phyloP scores from a whole-genome alignment of 2,113 vertebrate species.

The Mastomys natalensis region DNA sequence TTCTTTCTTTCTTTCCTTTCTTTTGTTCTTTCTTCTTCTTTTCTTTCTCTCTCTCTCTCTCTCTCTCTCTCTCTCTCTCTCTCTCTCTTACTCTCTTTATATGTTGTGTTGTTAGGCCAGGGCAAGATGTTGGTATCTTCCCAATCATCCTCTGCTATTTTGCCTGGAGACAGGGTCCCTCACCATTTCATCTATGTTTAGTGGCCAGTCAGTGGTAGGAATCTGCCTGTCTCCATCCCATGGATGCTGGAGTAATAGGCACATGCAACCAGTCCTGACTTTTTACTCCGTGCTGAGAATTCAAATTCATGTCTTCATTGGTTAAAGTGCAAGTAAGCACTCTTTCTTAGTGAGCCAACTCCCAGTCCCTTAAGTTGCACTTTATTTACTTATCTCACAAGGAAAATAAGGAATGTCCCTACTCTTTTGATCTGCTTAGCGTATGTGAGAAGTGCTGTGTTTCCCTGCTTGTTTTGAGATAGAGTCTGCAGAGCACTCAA shows the following conservation, averaged over 20 bases:
- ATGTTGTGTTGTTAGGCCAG: not conserved
- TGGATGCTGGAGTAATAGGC: not conserved
- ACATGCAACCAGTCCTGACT: not conserved
- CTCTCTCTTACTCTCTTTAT: not conserved
- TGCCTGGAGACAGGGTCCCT: not conserved
- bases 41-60: too few relatives aligned
- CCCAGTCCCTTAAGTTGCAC: not conserved
- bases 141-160: not conserved
- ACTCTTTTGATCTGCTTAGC: accelerated
- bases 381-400: not conserved
- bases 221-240: not conserved
- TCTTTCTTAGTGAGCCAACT: not conserved
- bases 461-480: not conserved
- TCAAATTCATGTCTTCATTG: not conserved
- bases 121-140: not conserved
- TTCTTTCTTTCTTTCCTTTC: too few relatives aligned
- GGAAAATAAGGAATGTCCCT: not conserved
- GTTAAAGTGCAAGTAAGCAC: not conserved
- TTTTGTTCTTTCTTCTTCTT: too few relatives aligned
- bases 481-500: not conserved
- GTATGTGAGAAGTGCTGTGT: not conserved
- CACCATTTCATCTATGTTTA: not conserved
- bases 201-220: not conserved
- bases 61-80: too few relatives aligned
- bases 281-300: not conserved